These are phyloP conservation scores for Sigmodon hispidus DNA, from an alignment of 2,113 vertebrate species.

Conservation along the genomic window DNA sequence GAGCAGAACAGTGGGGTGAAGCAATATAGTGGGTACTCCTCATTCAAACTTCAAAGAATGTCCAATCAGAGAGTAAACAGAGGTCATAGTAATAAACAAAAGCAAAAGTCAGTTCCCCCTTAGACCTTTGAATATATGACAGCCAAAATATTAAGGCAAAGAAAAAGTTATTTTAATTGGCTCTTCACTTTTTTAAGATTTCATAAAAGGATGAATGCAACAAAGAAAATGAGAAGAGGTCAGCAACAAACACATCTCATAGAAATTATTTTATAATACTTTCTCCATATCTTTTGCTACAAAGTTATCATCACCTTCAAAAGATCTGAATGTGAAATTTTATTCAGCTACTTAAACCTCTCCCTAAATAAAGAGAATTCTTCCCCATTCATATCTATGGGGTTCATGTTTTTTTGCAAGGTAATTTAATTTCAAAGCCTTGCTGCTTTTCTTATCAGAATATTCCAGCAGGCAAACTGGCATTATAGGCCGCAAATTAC, in stretches of 20 bases:
- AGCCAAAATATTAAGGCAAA: conserved; percentile 7
- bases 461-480: conserved; percentile 59
- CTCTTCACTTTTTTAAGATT: background rate
- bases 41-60: background rate
- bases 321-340: conserved; percentile 30
- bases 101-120: background rate
- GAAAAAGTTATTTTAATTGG: background rate
- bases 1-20: background rate
- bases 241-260: background rate
- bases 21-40: background rate
- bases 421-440: background rate
- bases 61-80: background rate
- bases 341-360: conserved; percentile 21
- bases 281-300: background rate
- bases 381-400: conserved; percentile 35
- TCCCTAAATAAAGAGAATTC: background rate
- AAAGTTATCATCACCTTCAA: background rate
- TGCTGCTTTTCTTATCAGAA: conserved; percentile 55
- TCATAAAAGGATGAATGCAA: background rate
- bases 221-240: background rate
- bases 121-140: background rate
- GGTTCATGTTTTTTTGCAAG: conserved; percentile 12
- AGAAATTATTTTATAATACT: background rate
- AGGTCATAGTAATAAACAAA: background rate
- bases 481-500: conserved; percentile 60